These are phyloP conservation scores for Meloidogyne chitwoodi DNA, from an alignment of 1,140 invertebrate genomes.

Conservation along the genomic window DNA sequence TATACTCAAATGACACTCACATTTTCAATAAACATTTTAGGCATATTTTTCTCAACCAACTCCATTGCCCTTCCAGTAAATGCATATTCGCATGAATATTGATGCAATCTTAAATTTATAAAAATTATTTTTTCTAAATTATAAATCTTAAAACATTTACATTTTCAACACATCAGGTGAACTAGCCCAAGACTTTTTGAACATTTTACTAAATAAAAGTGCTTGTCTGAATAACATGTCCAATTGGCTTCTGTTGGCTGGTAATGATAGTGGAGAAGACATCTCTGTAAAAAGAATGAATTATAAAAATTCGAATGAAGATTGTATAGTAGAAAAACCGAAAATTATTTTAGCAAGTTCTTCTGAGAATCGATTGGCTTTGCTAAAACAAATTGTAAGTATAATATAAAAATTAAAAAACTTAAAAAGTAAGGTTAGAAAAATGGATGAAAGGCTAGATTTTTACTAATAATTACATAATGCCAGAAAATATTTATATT, in stretches of 20 bases:
- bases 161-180: constrained; percentile 81
- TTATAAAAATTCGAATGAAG: neutral
- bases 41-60: constrained; percentile 43
- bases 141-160: constrained; percentile 64
- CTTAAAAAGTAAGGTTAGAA: neutral
- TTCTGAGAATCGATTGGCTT: constrained; percentile 47
- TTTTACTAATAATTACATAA: too few species aligned
- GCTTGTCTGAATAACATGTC: constrained; percentile 84
- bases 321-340: neutral
- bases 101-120: constrained; percentile 42
- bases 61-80: constrained; percentile 37
- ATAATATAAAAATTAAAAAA: neutral
- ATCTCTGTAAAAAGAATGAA: neutral
- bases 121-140: neutral
- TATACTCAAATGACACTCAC: constrained; percentile 63
- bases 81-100: constrained; percentile 39
- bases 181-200: constrained; percentile 89
- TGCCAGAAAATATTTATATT: too few species aligned
- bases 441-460: too few species aligned
- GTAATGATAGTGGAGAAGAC: constrained; percentile 6
- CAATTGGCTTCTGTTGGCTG: constrained; percentile 63
- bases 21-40: constrained; percentile 71
- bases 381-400: constrained; percentile 53
- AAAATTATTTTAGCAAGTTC: constrained; percentile 47
- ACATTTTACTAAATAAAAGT: constrained; percentile 79